Percentiles rank a stretch among this genome's conserved stretches.
These are phyloP conservation scores for Nipponia nippon DNA, from an alignment of 2,113 vertebrate species.

Conservation along the genomic window DNA sequence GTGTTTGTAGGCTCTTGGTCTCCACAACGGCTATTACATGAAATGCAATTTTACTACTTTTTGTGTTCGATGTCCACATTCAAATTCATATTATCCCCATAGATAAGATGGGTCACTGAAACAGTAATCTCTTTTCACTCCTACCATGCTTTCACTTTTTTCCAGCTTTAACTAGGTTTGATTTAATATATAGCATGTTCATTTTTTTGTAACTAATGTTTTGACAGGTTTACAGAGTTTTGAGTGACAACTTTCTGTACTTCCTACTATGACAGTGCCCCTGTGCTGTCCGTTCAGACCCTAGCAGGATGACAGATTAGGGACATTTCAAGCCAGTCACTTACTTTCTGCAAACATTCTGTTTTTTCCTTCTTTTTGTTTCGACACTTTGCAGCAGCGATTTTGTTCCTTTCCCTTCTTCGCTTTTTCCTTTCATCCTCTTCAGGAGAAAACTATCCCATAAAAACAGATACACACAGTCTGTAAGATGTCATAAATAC, in stretches of 20 bases:
- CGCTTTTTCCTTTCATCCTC: slow-evolving; percentile 90
- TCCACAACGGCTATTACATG: not conserved
- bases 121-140: not conserved
- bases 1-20: not conserved
- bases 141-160: not conserved
- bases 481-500: not conserved
- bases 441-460: slow-evolving; percentile 72
- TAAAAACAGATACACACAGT: not conserved
- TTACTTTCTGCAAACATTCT: slow-evolving; percentile 90
- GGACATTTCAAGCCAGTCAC: not conserved
- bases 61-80: not conserved
- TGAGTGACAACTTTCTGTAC: not conserved
- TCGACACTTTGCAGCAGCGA: slow-evolving; percentile 93
- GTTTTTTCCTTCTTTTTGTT: slow-evolving; percentile 99
- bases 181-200: not conserved
- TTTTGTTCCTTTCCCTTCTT: slow-evolving; percentile 93
- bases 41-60: not conserved
- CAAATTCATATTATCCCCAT: not conserved
- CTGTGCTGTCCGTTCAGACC: not conserved
- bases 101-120: not conserved
- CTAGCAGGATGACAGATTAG: not conserved
- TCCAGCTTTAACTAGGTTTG: not conserved
- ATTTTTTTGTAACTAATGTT: not conserved
- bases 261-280: not conserved
- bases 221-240: not conserved